Conservation (phyloP, 2,888 invertebrate genomes). For the Pristionchus japonicus region DNA sequence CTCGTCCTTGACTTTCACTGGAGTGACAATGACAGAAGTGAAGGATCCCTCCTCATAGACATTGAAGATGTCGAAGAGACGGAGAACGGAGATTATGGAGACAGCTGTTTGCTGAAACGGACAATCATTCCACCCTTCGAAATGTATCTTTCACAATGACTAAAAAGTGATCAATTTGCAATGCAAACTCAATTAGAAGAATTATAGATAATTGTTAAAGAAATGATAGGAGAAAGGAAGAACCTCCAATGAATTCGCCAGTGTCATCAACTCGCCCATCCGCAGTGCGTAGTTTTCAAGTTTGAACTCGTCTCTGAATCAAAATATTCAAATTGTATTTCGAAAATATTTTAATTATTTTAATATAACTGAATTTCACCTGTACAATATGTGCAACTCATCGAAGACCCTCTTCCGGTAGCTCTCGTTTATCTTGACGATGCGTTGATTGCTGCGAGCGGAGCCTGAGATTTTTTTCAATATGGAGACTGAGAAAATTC, state of each 20-base stretch:
- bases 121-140: no score
- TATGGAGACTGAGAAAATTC: no score
- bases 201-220: no score
- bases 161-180: no score
- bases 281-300: background rate
- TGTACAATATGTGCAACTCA: constrained; percentile 18
- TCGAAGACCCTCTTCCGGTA: background rate
- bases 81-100: background rate
- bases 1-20: background rate
- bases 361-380: no score
- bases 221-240: background rate
- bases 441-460: background rate
- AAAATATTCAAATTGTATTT: background rate
- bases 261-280: background rate
- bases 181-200: no score
- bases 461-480: no score
- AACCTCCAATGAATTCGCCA: background rate
- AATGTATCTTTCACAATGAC: no score
- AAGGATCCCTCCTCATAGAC: background rate
- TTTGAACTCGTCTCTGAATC: background rate
- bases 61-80: background rate
- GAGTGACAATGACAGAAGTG: background rate
- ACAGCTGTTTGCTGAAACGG: no score
- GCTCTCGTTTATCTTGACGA: background rate
- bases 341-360: no score